These are phyloP conservation scores for Holothuria glaberrima DNA, from an alignment of 35 echinoderm and acorn worm genomes.

Conservation along the genomic window DNA sequence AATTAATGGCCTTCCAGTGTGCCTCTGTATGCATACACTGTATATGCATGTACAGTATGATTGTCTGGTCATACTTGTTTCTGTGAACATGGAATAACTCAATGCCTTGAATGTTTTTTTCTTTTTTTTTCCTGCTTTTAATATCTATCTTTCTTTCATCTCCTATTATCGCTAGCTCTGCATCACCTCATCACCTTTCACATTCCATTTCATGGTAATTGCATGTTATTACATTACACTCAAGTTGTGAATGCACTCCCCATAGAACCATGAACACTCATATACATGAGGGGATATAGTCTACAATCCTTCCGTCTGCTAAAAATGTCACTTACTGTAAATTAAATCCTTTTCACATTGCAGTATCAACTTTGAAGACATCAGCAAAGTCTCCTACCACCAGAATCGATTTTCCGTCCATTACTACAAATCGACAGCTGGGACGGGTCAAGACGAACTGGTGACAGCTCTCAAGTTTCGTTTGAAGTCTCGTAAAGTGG, in stretches of 20 bases:
- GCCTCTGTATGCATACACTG: no score
- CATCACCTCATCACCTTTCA: background rate
- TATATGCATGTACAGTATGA: no score
- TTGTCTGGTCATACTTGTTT: no score
- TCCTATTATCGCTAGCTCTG: no score
- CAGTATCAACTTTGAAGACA: constrained; percentile 99
- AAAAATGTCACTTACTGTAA: no score
- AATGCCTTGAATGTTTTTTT: no score
- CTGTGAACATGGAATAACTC: no score
- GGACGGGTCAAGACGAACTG: constrained; percentile 67
- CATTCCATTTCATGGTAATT: background rate
- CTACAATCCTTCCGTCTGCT: no score
- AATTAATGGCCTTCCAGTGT: no score
- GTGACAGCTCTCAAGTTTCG: constrained; percentile 87
- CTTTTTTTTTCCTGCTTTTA: no score
- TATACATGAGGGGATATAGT: no score
- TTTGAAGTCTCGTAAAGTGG: constrained; percentile 79
- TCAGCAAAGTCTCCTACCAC: constrained; percentile 97
- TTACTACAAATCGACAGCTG: constrained; percentile 86
- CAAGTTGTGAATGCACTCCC: background rate
- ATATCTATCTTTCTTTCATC: no score
- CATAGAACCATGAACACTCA: background rate
- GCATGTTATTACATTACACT: background rate
- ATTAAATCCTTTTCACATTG: background rate
- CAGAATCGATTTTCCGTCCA: constrained; percentile 98